Conservation (phyloP, 2,113 vertebrate genomes). For the Cavia aperea region DNA sequence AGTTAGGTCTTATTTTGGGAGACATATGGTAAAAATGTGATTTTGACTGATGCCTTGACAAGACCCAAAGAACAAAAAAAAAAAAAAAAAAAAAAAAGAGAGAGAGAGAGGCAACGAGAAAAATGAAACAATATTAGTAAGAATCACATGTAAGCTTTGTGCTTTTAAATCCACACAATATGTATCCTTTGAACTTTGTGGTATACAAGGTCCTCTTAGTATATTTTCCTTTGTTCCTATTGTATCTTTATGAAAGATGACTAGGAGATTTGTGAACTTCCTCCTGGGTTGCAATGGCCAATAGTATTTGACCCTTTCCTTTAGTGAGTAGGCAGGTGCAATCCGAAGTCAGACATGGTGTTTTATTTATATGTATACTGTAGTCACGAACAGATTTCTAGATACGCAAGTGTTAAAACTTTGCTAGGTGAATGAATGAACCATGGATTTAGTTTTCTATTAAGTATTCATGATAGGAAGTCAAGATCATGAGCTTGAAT, state of each 20-base stretch:
- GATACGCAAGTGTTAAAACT: not conserved
- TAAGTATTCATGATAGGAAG: not conserved
- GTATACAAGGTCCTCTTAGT: not conserved
- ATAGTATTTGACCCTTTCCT: not conserved
- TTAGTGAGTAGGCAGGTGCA: not conserved
- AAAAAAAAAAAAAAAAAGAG: too few relatives aligned
- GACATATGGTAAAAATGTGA: not conserved
- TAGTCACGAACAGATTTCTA: not conserved
- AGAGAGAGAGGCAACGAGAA: not conserved
- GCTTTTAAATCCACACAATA: not conserved
- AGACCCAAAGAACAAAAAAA: slow-evolving; percentile 13
- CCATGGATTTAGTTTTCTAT: not conserved
- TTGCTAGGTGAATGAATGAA: not conserved
- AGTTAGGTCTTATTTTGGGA: not conserved
- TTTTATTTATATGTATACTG: not conserved
- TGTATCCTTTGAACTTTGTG: not conserved
- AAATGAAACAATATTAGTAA: not conserved
- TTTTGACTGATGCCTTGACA: not conserved
- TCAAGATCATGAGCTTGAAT: not conserved
- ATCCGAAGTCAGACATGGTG: not conserved
- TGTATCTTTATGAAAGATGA: not conserved
- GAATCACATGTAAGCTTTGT: not conserved
- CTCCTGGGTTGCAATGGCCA: not conserved
- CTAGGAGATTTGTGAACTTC: not conserved
- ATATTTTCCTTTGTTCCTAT: not conserved